Conservation (phyloP, 2,113 vertebrate genomes). For the Sylvicapra grimmia region DNA sequence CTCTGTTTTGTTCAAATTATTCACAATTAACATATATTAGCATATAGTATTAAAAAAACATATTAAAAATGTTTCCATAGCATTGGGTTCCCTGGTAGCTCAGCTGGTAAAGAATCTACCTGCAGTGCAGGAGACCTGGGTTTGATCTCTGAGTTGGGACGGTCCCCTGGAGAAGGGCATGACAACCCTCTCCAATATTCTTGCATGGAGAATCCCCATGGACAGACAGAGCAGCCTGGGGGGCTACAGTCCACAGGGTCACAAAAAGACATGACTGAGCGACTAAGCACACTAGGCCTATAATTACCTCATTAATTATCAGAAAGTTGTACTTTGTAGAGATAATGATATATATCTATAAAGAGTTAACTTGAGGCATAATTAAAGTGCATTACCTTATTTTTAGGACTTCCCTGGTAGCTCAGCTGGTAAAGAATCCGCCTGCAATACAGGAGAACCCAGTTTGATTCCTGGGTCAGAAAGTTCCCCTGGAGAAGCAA, state of each 20-base stretch:
- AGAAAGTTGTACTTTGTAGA: not conserved
- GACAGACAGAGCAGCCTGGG: not conserved
- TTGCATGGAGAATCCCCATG: not conserved
- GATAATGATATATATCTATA: not conserved
- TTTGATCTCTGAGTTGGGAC: not conserved
- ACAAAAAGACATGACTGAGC: not conserved
- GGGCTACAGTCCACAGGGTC: not conserved
- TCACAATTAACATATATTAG: constrained; percentile 29
- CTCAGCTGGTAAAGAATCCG: not conserved
- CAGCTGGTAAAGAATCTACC: not conserved
- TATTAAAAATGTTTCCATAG: not conserved
- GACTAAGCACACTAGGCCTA: not conserved
- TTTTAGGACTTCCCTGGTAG: not conserved
- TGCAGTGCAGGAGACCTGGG: not conserved
- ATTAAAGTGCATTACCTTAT: not conserved
- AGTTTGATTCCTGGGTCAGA: not conserved
- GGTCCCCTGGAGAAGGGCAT: not conserved
- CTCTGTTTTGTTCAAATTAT: not conserved
- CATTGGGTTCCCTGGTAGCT: not conserved
- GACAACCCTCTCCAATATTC: not conserved
- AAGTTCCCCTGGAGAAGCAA: not conserved
- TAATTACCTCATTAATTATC: constrained; percentile 47
- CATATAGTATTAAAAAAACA: constrained; percentile 26
- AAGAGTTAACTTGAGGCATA: not conserved
- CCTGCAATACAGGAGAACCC: not conserved